A percentile compares a stretch with the other conserved stretches of the same genome.
Conservation (phyloP, 1,140 invertebrate genomes). For the Cyphomyrmex costatus region DNA sequence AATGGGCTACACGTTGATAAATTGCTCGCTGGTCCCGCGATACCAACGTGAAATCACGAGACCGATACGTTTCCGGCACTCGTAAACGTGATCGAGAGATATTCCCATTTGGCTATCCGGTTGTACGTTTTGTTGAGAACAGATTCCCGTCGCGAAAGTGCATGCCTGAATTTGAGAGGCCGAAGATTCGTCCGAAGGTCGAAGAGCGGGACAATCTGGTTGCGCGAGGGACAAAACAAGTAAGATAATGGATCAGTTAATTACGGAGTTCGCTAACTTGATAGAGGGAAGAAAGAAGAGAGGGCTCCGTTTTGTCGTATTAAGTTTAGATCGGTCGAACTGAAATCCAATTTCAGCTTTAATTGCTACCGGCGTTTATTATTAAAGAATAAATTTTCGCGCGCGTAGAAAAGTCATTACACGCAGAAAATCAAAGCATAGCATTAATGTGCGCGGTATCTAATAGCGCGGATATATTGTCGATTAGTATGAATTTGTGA, state of each 20-base stretch:
- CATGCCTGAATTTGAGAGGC: conserved; percentile 25
- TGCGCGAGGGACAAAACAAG: neutral
- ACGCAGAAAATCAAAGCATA: neutral
- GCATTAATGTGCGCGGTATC: neutral
- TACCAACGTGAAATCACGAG: conserved; percentile 42
- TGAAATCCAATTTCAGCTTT: neutral
- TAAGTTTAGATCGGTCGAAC: conserved; percentile 34
- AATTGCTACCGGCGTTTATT: neutral
- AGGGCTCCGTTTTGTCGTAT: conserved; percentile 28
- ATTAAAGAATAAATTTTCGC: neutral
- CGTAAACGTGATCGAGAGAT: conserved; percentile 59
- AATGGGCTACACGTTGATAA: conserved; percentile 36
- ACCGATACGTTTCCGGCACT: conserved; percentile 42
- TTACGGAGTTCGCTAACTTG: conserved; percentile 53
- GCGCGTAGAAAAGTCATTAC: neutral
- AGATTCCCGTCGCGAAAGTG: conserved; percentile 23
- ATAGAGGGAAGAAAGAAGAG: neutral
- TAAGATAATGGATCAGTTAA: conserved; percentile 62
- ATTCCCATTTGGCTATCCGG: conserved; percentile 19
- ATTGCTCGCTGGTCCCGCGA: conserved; percentile 27
- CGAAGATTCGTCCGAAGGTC: neutral
- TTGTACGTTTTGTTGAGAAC: conserved; percentile 25
- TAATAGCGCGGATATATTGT: neutral
- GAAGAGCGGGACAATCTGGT: conserved; percentile 24
- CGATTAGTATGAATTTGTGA: neutral